A percentile compares a stretch with the other conserved stretches of the same genome.
These are phyloP conservation scores for Ptilorrhoa leucosticta DNA, from an alignment of 2,113 vertebrate genomes.

Conservation along the genomic window DNA sequence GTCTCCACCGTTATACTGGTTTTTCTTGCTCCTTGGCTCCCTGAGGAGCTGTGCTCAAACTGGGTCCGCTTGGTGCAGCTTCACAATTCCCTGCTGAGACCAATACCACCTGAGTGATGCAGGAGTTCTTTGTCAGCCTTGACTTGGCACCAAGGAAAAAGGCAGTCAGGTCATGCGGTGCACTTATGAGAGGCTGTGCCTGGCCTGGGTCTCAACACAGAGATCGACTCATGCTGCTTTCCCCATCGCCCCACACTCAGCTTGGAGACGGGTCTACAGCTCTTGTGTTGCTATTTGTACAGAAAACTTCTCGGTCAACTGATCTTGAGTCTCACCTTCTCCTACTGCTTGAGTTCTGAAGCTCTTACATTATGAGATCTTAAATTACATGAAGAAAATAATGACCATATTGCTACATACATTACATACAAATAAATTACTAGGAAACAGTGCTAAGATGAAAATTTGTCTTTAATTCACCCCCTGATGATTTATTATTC, in stretches of 20 bases:
- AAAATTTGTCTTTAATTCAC: neutral
- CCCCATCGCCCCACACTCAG: neutral
- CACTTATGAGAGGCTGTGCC: neutral
- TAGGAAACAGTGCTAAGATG: neutral
- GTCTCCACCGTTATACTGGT: neutral
- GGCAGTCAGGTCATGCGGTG: rapidly evolving
- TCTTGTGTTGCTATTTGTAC: neutral
- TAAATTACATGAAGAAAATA: neutral
- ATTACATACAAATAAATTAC: neutral
- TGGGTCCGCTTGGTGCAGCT: neutral
- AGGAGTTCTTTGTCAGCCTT: neutral
- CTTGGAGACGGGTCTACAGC: neutral
- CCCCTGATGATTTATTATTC: neutral
- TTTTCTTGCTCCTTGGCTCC: neutral
- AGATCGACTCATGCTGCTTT: rapidly evolving
- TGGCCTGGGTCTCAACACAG: neutral
- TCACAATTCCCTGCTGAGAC: rapidly evolving
- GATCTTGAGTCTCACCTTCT: neutral
- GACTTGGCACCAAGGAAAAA: neutral
- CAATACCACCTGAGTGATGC: rapidly evolving
- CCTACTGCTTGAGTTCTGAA: neutral
- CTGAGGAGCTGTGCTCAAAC: neutral
- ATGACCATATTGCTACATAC: neutral
- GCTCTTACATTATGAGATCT: neutral
- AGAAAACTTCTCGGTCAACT: neutral